These are phyloP conservation scores for Trypoxylon attenuatum DNA, from an alignment of 2,888 invertebrate genomes.

Conservation along the genomic window DNA sequence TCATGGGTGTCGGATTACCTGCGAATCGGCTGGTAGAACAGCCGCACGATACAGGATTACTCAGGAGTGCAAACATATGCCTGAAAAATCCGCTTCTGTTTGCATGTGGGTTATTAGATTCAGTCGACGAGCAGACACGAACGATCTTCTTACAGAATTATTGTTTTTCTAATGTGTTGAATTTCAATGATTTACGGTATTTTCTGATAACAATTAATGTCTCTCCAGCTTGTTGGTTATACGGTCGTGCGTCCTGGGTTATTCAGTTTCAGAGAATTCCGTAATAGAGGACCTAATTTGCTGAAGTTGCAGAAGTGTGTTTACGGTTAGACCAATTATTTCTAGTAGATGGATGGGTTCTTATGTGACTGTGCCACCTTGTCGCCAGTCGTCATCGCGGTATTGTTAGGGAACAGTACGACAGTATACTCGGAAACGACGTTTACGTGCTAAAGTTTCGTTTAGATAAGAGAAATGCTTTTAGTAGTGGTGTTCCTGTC, in stretches of 20 bases:
- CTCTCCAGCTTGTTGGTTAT: too few relatives aligned
- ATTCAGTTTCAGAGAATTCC: not conserved
- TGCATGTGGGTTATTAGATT: conserved; percentile 42
- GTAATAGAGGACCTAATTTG: not conserved
- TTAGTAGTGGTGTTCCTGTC: not conserved
- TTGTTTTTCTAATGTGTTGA: too few relatives aligned
- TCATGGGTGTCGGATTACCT: conserved; percentile 65
- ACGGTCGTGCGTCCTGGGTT: too few relatives aligned
- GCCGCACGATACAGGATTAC: conserved; percentile 39
- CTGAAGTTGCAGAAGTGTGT: conserved; percentile 27
- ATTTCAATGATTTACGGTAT: too few relatives aligned
- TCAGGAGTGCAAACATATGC: conserved; percentile 31
- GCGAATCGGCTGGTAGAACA: conserved; percentile 58
- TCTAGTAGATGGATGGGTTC: conserved; percentile 52
- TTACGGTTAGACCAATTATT: conserved; percentile 67
- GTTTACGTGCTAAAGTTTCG: too few relatives aligned
- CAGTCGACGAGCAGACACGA: too few relatives aligned
- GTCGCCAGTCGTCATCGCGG: too few relatives aligned
- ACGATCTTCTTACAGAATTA: too few relatives aligned
- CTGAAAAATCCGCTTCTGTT: conserved; percentile 29
- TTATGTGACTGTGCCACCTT: conserved; percentile 54
- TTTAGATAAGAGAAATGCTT: too few relatives aligned
- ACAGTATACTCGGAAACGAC: too few relatives aligned
- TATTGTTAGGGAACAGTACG: too few relatives aligned
- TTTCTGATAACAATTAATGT: too few relatives aligned